Evolutionary conservation across 1,140 invertebrate species (phyloP), one percentile per base, ranked within the genome.

Genomic region (Drosophila sucinea): DNA sequence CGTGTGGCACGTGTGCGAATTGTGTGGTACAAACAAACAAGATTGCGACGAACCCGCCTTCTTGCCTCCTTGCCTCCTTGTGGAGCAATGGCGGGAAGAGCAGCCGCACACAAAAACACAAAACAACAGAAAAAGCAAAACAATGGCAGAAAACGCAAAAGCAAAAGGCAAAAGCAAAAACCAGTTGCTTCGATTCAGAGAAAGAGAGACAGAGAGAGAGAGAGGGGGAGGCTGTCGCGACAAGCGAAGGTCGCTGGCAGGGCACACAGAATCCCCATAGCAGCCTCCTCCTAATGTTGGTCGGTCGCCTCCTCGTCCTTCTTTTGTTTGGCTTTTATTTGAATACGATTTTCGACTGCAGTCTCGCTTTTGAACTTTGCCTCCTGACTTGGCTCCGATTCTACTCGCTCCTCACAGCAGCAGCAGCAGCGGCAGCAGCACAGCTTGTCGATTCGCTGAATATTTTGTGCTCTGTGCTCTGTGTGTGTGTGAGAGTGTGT

Each of bases 291-390:
- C 32, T 44, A 30, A 30, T 38, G 51, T 30, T 60, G 29, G 30
- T 73, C 40, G 35, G 35, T 8, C 35, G 30, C 35, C 66, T 38
- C 11, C 62, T 25, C 27, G 60, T 51, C 5, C 54, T 62, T 35
- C 69, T 33, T 51, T 70, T 72, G 55, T 64, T 77, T 74, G 67
- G 60, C 55, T 35, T 51, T 70, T 70, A 82, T 83, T 87, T 79
- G 72, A 77, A 83, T 86, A 80, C 55, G 55, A 76, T 70, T 87
- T 72, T 57, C 54, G 66, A 71, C 57, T 81, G 73, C 79, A 81
- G 51, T 66, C 62, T 67, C 61, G 66, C 30, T 79, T 87, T 83
- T 86, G 83, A 86, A 87, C 83, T 87, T 77, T 87, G 72, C 68
- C 81, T 70, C 51, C 17, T 68, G 68, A 83, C 80, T 83, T 76